Evolutionary conservation across 2,797 vertebrate species (phyloP), one percentile per base, ranked within the genome.

Genomic region (Lepilemur ruficaudatus): DNA sequence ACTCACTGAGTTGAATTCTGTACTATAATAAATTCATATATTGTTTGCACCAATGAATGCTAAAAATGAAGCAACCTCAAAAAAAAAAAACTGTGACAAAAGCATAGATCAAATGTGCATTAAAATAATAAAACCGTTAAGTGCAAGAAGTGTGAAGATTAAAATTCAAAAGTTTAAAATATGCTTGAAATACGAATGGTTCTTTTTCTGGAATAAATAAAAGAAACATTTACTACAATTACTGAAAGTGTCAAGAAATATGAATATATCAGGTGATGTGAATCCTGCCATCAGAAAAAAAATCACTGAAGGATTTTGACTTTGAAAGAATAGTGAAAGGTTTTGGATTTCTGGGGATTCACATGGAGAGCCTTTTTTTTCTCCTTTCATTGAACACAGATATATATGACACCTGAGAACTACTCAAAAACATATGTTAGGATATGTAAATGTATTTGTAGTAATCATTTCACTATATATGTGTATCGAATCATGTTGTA

Each of bases 1-100:
- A 93, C 10, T 9, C 18, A 94, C 52, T 91, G 41, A 86, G 2
- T 86, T 96, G 35, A 91, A 93, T 76, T 89, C 18, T 94, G 10
- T 61, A 83, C 78, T 81, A 69, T 76, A 97, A 92, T 92, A 97
- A 93, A 46, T 79, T 89, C 59, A 95, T 84, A 86, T 85, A 70
- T 50, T 52, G 9, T 92, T 94, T 92, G 79, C 38, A 93, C 0
- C 20, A 46, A 63, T 23, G 7, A 83, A 94, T 93, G 57, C 23
- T 96, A 59, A 94, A 98, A 97, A 65, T 7, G 6, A 23, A n/a
- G 5, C 84, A 94, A 95, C 82, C 63, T 4, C 1, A 91, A 13
- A 52, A 38, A 13, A 52, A 38, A 75, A 87, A 92, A 70, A 25
- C 15, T 11, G 46, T 69, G 12, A 38, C 80, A 67, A 85, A 43